Conservation (phyloP, 2,888 invertebrate species). For the Plebejus argus region DNA sequence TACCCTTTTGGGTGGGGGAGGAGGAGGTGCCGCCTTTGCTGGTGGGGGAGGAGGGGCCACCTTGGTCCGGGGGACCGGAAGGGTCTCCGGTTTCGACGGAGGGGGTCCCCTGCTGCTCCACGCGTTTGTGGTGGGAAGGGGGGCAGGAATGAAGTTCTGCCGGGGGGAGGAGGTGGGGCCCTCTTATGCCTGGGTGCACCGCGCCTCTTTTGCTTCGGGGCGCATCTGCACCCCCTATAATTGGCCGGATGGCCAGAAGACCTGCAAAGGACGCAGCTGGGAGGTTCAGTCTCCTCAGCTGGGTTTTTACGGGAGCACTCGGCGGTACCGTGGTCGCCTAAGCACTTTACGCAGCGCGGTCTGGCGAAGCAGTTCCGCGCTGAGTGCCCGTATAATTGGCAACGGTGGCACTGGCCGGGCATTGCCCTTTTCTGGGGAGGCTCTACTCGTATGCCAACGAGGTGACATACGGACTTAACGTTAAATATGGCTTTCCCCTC, state of each 20-base stretch:
- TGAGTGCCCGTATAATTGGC: too few relatives aligned
- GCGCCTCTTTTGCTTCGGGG: neutral
- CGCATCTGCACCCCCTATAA: neutral
- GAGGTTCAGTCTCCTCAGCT: slow-evolving; percentile 18
- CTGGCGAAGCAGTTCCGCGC: too few relatives aligned
- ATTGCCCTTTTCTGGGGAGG: too few relatives aligned
- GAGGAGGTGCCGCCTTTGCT: neutral
- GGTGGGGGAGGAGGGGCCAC: too few relatives aligned
- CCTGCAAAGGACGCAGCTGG: slow-evolving; percentile 30
- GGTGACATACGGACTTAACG: neutral
- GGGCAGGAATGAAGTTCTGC: neutral
- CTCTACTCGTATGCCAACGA: too few relatives aligned
- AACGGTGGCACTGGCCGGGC: too few relatives aligned
- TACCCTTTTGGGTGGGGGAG: too few relatives aligned
- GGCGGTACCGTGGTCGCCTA: slow-evolving; percentile 19
- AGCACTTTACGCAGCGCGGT: slow-evolving; percentile 26
- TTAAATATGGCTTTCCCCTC: neutral
- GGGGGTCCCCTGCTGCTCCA: too few relatives aligned
- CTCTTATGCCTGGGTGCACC: neutral
- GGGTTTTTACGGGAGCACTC: neutral
- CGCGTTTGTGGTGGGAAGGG: neutral
- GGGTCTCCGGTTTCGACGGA: too few relatives aligned
- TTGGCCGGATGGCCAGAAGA: slow-evolving; percentile 2
- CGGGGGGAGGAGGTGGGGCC: neutral
- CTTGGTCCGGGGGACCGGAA: too few relatives aligned